Base-by-base conservation (phyloP, 1,140 invertebrate genomes). In the Calephelis nemesis region DNA sequence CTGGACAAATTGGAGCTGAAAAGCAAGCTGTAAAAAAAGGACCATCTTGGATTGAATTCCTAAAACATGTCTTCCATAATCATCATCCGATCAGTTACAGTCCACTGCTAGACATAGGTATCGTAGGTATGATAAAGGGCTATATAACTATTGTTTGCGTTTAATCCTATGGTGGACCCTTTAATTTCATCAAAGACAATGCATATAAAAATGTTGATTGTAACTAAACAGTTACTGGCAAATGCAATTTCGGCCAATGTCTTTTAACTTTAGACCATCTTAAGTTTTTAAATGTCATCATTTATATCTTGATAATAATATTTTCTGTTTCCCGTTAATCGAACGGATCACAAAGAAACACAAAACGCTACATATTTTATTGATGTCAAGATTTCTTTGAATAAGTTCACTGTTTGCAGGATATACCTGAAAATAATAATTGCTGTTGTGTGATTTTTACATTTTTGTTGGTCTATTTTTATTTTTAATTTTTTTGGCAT, bases 1-100 rank as follows among this genome's bases (percentile, higher is more conserved):
- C 54, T 58, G 54, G 54, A 58, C 54, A 58, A 58, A 58, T 11
- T 58, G 54, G 54, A 58, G 19, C 54, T 30, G 54, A 58, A 58
- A 58, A 58, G 19, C 54, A 58, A 58, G 54, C 15, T 5, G 30
- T 58, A 58, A 58, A 39, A 58, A 58, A 58, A 58, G 54, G 54
- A 58, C 11, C 54, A 58, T 58, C 54, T 58, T 58, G 54, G 54
- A 58, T 30, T 58, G 54, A 58, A 30, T 58, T 39, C 30, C 30
- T 58, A 30, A 58, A 58, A 58, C 54, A 58, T 58, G 30, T 58
- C 54, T 30, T 58, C 19, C 54, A 58, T 58, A 58, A 58, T 58
- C 54, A 58, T 58, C 54, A 58, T 58, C 54, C 54, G 19, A 58
- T 67, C 60, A 60, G 48, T 45, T 58, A 62, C 58, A 52, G 64